Base-by-base conservation (phyloP, 2,888 invertebrate genomes). In the Tinea pellionella region DNA sequence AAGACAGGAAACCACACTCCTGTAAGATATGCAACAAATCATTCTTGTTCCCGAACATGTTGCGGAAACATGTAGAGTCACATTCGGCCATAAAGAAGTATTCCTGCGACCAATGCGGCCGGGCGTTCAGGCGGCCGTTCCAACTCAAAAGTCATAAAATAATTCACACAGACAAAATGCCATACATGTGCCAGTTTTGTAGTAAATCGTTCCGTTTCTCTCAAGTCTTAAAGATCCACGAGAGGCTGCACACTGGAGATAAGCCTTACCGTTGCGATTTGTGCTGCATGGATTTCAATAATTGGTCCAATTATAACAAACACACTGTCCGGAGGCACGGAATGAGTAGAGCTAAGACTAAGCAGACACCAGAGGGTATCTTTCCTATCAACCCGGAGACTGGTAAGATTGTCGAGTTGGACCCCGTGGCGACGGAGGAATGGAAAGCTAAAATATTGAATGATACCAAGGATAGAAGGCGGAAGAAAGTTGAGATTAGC, bases 291-390 rank as follows among this genome's bases (percentile, higher is more conserved):
- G 81, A 93, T 68, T 94, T 94, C 65, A 93, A 93, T 0, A 94
- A 94, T 70, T 94, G 94, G 93, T 93, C 94, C 0, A 94, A 94
- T 77, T 94, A 93, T 67, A 94, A 94, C 68, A 94, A 94, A 67
- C 94, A 94, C 70, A 93, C 94, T 92, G 94, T 93, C 75, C 78
- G 94, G 24, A 82, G 93, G 29, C 93, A 93, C 63, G 91, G 91
- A 37, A 89, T 68, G 0, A 82, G 83, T 47, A 84, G 80, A 0
- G 79, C 84, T 0, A 85, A 87, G 62, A 87, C 85, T 65, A 86
- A 90, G 62, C 89, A 90, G 0, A 87, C 90, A 0, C 90, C 90
- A 0, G 86, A 88, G 19, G 86, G 86, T 0, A 80, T 83, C 30
- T 85, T 86, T 16, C 86, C 86, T 0, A 70, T 84, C 0, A 80